Conservation (phyloP, 2,888 invertebrate species). For the Pachydiplax longipennis region DNA sequence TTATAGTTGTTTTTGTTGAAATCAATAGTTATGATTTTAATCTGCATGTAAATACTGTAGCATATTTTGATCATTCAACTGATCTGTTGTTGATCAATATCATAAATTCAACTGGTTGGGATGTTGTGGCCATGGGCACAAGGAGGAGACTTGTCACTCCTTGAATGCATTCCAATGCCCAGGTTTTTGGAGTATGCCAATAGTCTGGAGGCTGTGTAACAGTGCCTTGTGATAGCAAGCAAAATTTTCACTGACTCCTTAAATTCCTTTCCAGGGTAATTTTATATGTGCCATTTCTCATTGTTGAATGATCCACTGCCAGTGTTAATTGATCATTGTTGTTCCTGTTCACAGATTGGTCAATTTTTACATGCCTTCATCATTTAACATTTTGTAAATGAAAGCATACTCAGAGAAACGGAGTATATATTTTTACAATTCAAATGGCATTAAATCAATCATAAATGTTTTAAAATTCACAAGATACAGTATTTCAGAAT, state of each 20-base stretch:
- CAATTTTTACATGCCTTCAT: neutral
- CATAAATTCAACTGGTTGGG: neutral
- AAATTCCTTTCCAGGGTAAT: neutral
- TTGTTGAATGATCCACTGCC: constrained; percentile 11
- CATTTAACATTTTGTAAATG: neutral
- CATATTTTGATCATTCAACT: constrained; percentile 30
- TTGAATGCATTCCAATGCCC: constrained; percentile 2
- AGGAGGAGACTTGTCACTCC: neutral
- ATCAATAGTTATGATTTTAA: constrained; percentile 39
- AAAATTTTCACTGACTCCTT: neutral
- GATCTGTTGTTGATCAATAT: constrained; percentile 1
- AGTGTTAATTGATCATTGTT: constrained; percentile 1
- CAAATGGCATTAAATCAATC: neutral
- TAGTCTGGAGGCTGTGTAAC: neutral
- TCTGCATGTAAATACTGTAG: constrained; percentile 32
- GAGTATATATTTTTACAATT: neutral
- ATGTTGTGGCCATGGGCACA: neutral
- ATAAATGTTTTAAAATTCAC: neutral
- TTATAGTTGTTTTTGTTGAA: constrained; percentile 42
- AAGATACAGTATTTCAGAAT: neutral
- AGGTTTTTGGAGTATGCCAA: neutral
- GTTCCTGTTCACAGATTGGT: neutral
- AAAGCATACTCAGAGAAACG: neutral
- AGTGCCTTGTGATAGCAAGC: neutral
- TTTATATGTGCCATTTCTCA: constrained; percentile 4